Conservation (phyloP, 2,888 invertebrate genomes). For the Pecten maximus region DNA sequence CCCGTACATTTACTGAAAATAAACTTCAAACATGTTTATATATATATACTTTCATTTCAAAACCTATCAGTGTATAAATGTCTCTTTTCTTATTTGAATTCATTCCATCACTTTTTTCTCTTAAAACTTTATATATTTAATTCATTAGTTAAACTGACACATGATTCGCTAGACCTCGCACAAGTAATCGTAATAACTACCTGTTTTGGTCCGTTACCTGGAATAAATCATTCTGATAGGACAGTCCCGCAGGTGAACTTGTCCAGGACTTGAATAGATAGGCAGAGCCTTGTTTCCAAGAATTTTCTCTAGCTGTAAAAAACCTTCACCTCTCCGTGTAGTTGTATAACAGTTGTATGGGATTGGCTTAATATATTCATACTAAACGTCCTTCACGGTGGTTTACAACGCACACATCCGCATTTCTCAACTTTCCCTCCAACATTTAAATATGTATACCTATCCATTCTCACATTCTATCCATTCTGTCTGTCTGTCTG, state of each 20-base stretch:
- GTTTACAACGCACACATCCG: no score
- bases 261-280: not conserved
- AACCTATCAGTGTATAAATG: no score
- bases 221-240: not conserved
- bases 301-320: not conserved
- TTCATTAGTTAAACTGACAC: not conserved
- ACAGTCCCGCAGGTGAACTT: not conserved
- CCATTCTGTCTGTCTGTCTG: no score
- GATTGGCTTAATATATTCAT: not conserved
- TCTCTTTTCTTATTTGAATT: no score
- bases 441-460: no score
- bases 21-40: no score
- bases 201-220: not conserved
- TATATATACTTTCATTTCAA: no score
- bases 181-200: not conserved
- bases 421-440: no score
- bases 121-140: not conserved
- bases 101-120: not conserved
- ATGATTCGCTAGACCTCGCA: not conserved
- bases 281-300: not conserved
- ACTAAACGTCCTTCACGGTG: no score
- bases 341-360: not conserved
- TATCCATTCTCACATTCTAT: no score
- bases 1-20: no score
- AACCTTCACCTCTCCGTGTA: not conserved